phyloP scores from a whole-genome alignment of 1,140 invertebrate species.

The Hydropsyche tenuis region DNA sequence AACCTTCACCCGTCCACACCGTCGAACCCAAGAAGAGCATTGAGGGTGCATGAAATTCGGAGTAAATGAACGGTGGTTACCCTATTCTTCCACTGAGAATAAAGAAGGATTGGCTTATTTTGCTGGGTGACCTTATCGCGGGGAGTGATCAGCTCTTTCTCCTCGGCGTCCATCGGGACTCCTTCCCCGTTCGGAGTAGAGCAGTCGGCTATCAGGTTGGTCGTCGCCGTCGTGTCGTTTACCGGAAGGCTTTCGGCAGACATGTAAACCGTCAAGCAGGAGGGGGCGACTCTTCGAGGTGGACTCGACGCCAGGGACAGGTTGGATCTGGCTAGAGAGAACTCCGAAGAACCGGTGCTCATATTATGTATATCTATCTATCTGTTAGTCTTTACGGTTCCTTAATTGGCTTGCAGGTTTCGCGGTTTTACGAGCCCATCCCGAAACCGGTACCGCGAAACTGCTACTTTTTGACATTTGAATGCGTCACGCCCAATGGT shows the following conservation, averaged over 20 bases:
- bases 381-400: too few relatives aligned
- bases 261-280: constrained; percentile 57
- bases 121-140: constrained; percentile 53
- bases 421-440: too few relatives aligned
- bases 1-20: not conserved
- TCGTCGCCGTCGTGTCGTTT: not conserved
- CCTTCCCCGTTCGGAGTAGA: too few relatives aligned
- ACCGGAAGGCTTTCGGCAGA: constrained; percentile 54
- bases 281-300: constrained; percentile 47
- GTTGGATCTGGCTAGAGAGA: not conserved
- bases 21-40: constrained; percentile 22
- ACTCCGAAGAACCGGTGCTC: constrained; percentile 11
- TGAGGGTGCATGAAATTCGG: constrained; percentile 27
- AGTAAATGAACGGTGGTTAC: constrained; percentile 52
- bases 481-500: too few relatives aligned
- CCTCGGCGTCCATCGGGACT: constrained; percentile 35
- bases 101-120: constrained; percentile 51
- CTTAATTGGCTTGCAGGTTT: too few relatives aligned
- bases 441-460: too few relatives aligned
- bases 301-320: not conserved
- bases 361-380: not conserved
- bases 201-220: too few relatives aligned
- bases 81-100: constrained; percentile 59
- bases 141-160: constrained; percentile 35
- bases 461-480: too few relatives aligned